Percentiles rank a stretch among this genome's conserved stretches.
phyloP scores from a whole-genome alignment of 1,140 invertebrate genomes.

The Homalodisca vitripennis region DNA sequence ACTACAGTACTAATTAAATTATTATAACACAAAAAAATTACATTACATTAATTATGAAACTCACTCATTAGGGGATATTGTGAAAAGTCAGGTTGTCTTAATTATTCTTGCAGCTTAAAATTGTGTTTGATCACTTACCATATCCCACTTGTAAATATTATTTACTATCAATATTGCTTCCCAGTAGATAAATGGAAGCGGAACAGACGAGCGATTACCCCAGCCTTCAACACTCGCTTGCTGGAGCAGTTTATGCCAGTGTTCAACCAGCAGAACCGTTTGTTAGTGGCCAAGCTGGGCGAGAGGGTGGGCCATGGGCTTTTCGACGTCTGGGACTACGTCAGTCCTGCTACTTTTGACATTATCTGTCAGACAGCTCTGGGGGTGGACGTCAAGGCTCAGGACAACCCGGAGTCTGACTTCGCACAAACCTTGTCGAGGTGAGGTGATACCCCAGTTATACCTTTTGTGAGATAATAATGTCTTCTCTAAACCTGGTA shows the following conservation, averaged over 20 bases:
- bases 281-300: slow-evolving; percentile 55
- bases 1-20: background rate
- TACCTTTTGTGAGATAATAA: background rate
- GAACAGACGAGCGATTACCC: slow-evolving; percentile 67
- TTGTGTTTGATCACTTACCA: background rate
- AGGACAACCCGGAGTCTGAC: slow-evolving; percentile 57
- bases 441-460: slow-evolving; percentile 22
- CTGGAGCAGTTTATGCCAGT: slow-evolving; percentile 71
- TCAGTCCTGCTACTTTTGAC: slow-evolving; percentile 71
- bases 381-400: slow-evolving; percentile 74
- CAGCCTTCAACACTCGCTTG: slow-evolving; percentile 80
- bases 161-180: background rate
- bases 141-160: background rate
- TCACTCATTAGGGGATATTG: background rate
- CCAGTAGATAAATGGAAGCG: slow-evolving; percentile 53
- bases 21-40: background rate
- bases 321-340: slow-evolving; percentile 49
- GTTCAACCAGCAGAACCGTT: slow-evolving; percentile 69
- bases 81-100: too few species aligned
- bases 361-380: slow-evolving; percentile 86
- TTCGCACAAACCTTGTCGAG: slow-evolving; percentile 38
- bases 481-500: background rate
- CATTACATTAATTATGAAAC: background rate
- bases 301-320: slow-evolving; percentile 43
- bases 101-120: too few species aligned